Percentiles rank a stretch among this genome's conserved stretches.
Conservation (phyloP, 2,888 invertebrate genomes). For the Diarsia dahlii region DNA sequence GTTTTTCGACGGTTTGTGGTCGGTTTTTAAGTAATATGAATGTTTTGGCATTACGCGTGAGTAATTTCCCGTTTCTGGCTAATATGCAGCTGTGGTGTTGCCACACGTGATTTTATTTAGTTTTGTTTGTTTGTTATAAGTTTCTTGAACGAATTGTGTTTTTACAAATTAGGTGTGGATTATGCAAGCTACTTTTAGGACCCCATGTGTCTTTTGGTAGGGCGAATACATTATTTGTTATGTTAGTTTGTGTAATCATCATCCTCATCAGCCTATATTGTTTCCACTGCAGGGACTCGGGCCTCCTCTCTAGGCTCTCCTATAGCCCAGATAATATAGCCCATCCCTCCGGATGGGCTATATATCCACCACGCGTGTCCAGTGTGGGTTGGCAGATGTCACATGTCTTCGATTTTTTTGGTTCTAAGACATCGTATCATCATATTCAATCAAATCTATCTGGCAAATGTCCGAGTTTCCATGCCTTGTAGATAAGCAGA, state of each 20-base stretch:
- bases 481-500: not conserved
- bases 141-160: slow-evolving; percentile 77
- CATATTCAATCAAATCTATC: not conserved
- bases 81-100: slow-evolving; percentile 78
- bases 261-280: no score
- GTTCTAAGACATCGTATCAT: no score
- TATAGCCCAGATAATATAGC: no score
- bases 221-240: not conserved
- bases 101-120: slow-evolving; percentile 80
- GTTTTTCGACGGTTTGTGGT: slow-evolving; percentile 86
- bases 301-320: no score
- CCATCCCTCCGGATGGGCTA: no score
- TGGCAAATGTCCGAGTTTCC: not conserved
- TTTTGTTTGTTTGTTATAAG: slow-evolving; percentile 74
- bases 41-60: slow-evolving; percentile 85
- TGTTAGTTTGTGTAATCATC: not conserved
- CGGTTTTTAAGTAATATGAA: slow-evolving; percentile 87
- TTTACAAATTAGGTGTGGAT: slow-evolving; percentile 36
- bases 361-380: no score
- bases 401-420: no score
- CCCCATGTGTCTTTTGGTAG: slow-evolving; percentile 17
- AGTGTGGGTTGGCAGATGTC: no score
- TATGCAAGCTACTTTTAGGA: slow-evolving; percentile 42
- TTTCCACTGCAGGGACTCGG: no score
- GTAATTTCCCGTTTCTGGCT: slow-evolving; percentile 79